phyloP scores from a whole-genome alignment of 1,140 invertebrate species.

The Hirudo medicinalis region DNA sequence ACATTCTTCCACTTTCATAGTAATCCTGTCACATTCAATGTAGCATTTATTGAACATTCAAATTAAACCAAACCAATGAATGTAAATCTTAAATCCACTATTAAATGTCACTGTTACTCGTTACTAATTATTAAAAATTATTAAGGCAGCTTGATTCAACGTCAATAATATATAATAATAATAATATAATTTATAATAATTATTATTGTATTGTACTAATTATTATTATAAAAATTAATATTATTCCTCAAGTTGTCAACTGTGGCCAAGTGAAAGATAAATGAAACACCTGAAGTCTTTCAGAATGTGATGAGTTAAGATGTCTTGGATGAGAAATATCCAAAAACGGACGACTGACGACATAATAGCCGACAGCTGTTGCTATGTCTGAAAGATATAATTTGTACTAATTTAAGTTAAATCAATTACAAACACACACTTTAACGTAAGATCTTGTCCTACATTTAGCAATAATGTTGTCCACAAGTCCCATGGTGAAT shows the following conservation, averaged over 20 bases:
- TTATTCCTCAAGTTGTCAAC: too few species aligned
- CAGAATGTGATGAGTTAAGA: conserved; percentile 47
- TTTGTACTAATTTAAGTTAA: background rate
- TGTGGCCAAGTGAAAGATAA: too few species aligned
- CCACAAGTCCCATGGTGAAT: conserved; percentile 79
- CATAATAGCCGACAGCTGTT: conserved; percentile 83
- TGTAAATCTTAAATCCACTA: background rate
- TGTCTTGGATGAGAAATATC: conserved; percentile 43
- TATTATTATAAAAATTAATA: too few species aligned
- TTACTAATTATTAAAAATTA: too few species aligned
- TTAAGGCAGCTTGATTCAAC: too few species aligned
- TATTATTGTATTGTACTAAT: too few species aligned
- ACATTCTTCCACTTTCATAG: conserved; percentile 89
- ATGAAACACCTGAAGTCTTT: conserved; percentile 53
- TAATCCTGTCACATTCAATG: conserved; percentile 53
- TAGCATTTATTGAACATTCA: background rate
- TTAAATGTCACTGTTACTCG: too few species aligned
- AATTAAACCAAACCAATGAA: background rate
- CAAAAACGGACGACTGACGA: conserved; percentile 86
- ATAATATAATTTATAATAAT: too few species aligned
- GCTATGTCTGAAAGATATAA: conserved; percentile 60
- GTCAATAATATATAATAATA: too few species aligned
- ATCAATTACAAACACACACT: too few species aligned
- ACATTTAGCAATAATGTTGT: conserved; percentile 94
- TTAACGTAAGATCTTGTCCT: conserved; percentile 39